These are phyloP conservation scores for Bambusicola thoracicus DNA, from an alignment of 2,113 vertebrate genomes.

Conservation along the genomic window DNA sequence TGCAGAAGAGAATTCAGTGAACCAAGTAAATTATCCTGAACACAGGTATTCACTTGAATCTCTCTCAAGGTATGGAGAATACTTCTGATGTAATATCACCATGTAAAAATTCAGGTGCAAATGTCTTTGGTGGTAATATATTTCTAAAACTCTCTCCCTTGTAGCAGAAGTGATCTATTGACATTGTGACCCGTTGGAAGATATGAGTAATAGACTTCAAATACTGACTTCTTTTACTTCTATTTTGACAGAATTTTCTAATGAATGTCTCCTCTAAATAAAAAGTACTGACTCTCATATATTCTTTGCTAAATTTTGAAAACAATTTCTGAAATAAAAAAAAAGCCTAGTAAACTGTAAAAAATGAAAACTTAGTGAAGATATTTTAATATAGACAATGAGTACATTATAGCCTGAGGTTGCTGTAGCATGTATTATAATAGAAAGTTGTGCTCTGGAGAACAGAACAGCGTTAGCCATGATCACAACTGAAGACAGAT, in stretches of 20 bases:
- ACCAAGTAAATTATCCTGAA: neutral
- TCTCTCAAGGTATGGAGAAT: neutral
- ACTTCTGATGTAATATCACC: neutral
- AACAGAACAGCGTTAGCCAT: neutral
- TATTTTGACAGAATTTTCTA: neutral
- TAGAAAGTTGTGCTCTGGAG: neutral
- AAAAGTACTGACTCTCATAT: neutral
- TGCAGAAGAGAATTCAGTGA: neutral
- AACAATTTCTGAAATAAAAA: neutral
- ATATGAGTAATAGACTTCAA: neutral
- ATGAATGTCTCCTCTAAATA: neutral
- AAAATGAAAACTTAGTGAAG: neutral
- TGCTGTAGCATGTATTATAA: neutral
- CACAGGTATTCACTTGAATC: neutral
- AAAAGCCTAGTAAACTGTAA: neutral
- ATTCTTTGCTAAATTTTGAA: neutral
- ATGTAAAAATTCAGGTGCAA: neutral
- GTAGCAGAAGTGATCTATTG: neutral
- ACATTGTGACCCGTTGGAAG: neutral
- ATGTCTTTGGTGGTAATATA: neutral
- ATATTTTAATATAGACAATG: neutral
- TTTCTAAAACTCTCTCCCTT: neutral
- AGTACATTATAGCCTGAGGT: rapidly evolving
- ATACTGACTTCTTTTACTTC: neutral
- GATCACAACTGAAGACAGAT: neutral